phyloP scores from a whole-genome alignment of 1,140 invertebrate genomes.

The Drosophila aff. region DNA sequence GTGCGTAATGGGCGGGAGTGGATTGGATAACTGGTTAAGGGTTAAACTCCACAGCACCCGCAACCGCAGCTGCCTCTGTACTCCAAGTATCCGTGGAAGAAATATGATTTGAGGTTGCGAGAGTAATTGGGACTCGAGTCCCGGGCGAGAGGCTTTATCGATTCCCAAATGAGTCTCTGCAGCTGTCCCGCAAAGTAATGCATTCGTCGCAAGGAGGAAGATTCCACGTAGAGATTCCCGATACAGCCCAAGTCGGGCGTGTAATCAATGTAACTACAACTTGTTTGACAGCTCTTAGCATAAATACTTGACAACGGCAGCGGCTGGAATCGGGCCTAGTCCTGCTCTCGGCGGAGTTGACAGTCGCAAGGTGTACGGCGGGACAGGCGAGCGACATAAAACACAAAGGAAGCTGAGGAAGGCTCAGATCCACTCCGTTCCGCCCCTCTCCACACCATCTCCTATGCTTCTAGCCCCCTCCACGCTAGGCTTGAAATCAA shows the following conservation, averaged over 20 bases:
- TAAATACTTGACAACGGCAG: conserved; percentile 74
- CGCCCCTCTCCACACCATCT: not conserved
- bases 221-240: conserved; percentile 25
- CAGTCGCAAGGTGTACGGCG: conserved; percentile 65
- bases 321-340: conserved; percentile 26
- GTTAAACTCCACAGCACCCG: conserved; percentile 13
- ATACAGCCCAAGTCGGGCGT: conserved; percentile 32
- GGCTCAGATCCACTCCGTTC: conserved; percentile 2
- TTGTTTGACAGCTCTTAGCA: conserved; percentile 84
- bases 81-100: not conserved
- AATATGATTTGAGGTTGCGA: conserved; percentile 28
- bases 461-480: conserved; percentile 2
- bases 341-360: conserved; percentile 42
- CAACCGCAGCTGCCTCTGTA: not conserved
- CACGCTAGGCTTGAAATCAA: conserved; percentile 63
- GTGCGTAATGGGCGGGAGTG: conserved; percentile 42
- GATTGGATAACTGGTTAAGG: conserved; percentile 53
- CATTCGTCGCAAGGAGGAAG: conserved; percentile 59
- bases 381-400: conserved; percentile 70
- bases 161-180: conserved; percentile 57
- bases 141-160: conserved; percentile 6
- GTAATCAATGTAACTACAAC: conserved; percentile 81
- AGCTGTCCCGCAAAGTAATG: conserved; percentile 60
- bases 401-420: conserved; percentile 51
- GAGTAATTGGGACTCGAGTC: conserved; percentile 29